Conservation (phyloP, 2,888 invertebrate genomes). For the Pemphredon lugubris region DNA sequence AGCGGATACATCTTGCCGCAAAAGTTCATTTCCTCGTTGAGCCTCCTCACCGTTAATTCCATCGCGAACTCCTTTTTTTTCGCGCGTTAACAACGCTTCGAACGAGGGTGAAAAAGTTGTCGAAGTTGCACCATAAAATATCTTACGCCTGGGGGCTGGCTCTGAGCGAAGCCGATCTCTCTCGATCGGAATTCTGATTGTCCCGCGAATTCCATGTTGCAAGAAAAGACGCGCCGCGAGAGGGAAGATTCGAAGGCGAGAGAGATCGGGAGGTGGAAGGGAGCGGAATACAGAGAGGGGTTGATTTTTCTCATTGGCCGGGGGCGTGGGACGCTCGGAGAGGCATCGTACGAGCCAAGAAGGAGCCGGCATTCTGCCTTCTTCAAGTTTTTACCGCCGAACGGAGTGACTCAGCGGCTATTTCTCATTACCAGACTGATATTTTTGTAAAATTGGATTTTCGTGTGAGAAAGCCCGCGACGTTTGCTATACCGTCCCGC, state of each 20-base stretch:
- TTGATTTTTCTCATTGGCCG: slow-evolving; percentile 74
- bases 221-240: background rate
- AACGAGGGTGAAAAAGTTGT: too few relatives aligned
- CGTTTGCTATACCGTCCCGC: slow-evolving; percentile 44
- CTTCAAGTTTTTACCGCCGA: slow-evolving; percentile 71
- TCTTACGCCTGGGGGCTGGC: too few relatives aligned
- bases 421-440: slow-evolving; percentile 79
- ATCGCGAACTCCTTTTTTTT: too few relatives aligned
- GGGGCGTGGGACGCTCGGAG: slow-evolving; percentile 72
- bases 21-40: too few relatives aligned
- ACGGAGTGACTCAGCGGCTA: slow-evolving; percentile 76
- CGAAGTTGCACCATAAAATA: too few relatives aligned
- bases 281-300: slow-evolving; percentile 52
- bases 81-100: too few relatives aligned
- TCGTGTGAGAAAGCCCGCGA: slow-evolving; percentile 71
- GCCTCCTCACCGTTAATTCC: too few relatives aligned
- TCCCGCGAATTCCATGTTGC: background rate
- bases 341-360: slow-evolving; percentile 47
- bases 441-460: slow-evolving; percentile 81
- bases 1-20: too few relatives aligned
- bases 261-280: slow-evolving; percentile 14
- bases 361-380: slow-evolving; percentile 60
- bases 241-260: slow-evolving; percentile 7
- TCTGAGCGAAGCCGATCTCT: too few relatives aligned
- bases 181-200: too few relatives aligned